These are phyloP conservation scores for Oreohelix idahoensis DNA, from an alignment of 1,140 invertebrate species.

Conservation along the genomic window DNA sequence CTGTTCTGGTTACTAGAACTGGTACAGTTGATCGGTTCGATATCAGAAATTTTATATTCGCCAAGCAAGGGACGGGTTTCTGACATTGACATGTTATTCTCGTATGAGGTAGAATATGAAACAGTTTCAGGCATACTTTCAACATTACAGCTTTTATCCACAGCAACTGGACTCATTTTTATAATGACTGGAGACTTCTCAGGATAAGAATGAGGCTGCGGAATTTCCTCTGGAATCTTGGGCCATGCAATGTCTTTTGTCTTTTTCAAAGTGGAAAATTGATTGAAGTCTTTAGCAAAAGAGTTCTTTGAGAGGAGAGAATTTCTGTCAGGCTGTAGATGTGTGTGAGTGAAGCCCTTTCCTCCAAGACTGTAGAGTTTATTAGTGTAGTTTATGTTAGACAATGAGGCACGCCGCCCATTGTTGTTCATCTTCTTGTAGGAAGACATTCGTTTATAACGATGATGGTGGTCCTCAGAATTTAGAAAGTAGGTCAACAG, in stretches of 20 bases:
- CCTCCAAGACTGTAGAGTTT: background rate
- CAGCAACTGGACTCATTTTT: background rate
- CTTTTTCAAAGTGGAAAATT: background rate
- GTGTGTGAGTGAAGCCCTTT: background rate
- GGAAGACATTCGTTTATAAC: conserved; percentile 50
- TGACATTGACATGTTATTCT: background rate
- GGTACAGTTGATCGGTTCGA: background rate
- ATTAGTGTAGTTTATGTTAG: conserved; percentile 40
- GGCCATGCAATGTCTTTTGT: background rate
- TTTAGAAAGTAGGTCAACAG: conserved; percentile 65
- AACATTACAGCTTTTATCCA: background rate
- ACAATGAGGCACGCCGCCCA: conserved; percentile 31
- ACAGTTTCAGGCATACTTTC: background rate
- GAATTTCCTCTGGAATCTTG: background rate
- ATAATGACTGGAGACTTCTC: background rate
- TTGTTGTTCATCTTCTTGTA: conserved; percentile 36
- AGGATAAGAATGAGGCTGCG: background rate
- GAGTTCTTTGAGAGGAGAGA: background rate
- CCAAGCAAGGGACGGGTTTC: background rate
- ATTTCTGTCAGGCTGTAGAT: background rate
- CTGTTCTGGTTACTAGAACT: background rate
- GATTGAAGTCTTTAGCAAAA: background rate
- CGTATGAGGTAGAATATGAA: background rate
- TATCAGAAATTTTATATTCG: background rate
- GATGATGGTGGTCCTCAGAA: conserved; percentile 54